Percentiles rank a stretch among this genome's conserved stretches.
Conservation (phyloP, 2,888 invertebrate species). For the Drosophila ezoana region DNA sequence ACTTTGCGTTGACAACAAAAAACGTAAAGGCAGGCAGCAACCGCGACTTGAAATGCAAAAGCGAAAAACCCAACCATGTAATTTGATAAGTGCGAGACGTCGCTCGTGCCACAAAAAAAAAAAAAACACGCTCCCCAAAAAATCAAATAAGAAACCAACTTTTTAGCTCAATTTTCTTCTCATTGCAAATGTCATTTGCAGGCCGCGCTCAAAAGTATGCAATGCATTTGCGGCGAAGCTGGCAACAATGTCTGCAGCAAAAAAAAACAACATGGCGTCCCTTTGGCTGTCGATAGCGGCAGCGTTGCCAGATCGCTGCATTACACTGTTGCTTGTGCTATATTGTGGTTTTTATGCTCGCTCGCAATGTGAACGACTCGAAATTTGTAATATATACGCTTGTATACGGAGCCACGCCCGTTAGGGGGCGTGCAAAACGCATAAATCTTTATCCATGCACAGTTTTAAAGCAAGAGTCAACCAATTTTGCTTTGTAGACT, state of each 20-base stretch:
- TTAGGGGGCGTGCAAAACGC: no score
- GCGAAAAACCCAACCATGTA: constrained; percentile 23
- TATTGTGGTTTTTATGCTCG: not conserved
- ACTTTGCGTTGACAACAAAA: constrained; percentile 46
- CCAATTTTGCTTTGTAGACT: no score
- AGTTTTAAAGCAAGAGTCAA: no score
- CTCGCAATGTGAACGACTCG: not conserved
- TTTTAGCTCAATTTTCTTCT: constrained; percentile 15
- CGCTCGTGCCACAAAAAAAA: constrained; percentile 4
- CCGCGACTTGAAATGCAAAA: constrained; percentile 17
- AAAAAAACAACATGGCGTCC: constrained; percentile 13
- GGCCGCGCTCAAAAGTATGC: constrained; percentile 42
- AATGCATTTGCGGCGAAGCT: constrained; percentile 13
- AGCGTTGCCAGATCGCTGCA: not conserved
- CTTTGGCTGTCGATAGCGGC: constrained; percentile 14
- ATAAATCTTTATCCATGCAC: no score
- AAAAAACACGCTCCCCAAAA: not conserved
- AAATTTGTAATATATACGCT: no score
- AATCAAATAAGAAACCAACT: constrained; percentile 41
- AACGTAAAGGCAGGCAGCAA: not conserved
- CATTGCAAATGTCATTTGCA: constrained; percentile 37
- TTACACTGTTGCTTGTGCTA: no score
- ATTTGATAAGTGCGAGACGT: constrained; percentile 52
- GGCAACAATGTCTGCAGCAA: constrained; percentile 1
- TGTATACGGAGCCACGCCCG: no score